Base-by-base conservation (phyloP, 1,140 invertebrate genomes). In the Aphelenchoides avenae region DNA sequence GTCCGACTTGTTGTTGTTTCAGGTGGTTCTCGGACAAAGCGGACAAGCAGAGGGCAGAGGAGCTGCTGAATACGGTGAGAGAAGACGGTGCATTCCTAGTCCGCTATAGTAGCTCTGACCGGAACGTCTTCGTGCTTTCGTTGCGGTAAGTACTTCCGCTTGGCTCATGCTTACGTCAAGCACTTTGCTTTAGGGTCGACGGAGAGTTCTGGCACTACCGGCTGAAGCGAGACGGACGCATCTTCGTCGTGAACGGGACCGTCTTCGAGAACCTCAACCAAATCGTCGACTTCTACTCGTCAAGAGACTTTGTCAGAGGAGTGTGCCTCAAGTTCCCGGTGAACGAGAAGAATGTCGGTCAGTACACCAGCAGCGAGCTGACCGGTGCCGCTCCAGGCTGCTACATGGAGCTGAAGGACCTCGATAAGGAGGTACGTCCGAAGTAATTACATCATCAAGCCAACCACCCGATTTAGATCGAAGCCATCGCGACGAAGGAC, bases 191-290 rank as follows among this genome's bases (percentile, higher is more conserved):
- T 61, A 66, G 62, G 55, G 62, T 72, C 2, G 72, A 75, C 41
- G 58, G 61, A 18, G 60, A 70, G 34, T 57, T 76, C 29, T 75
- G 72, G 66, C 73, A 75, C 42, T 77, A 70, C 42, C 66, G 73
- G 20, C 50, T 75, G 39, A 75, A 75, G 43, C 29, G 75, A 15
- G 75, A 75, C 30, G 73, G 73, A 5, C 47, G 73, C 15, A 75
- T 75, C 24, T 75, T 75, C 39, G 75, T 75, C 20, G 72, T 75
- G 3, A 70, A 67, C 48, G 71, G 77, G 37, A 70, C 59, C 18
- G 66, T 73, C 13, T 75, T 75, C 49, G 73, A 75, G 40, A 77
- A 65, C 51, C 52, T 75, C 6, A 76, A 76, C 51, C 63, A 75
- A 37, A 56, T 75, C 43, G 75, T 75, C 13, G 75, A 77, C 9